Base-by-base conservation (phyloP, 2,797 vertebrate species). In the Euthynnus affinis region DNA sequence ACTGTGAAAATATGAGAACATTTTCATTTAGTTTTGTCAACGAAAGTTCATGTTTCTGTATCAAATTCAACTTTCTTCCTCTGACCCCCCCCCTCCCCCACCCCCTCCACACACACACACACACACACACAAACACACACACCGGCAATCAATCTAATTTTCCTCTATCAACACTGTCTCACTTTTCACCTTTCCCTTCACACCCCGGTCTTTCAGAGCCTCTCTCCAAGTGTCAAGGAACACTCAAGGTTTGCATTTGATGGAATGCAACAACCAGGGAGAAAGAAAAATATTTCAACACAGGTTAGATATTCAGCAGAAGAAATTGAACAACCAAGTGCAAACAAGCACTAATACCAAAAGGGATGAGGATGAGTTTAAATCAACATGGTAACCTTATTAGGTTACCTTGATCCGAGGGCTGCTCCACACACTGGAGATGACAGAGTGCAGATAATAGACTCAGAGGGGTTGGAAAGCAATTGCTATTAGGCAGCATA, bases 151-250 rank as follows among this genome's bases (percentile, higher is more conserved):
- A 66, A 8, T 25, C 48, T 61, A 37, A 60, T 76, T 58, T 71
- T 63, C 62, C 17, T 63, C 78, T 46, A 42, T 84, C 71, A 64
- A 46, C 75, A 32, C 52, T 9, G 29, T 77, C 48, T 81, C 75
- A 44, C 63, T 79, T 83, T 55, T 63, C 74, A 61, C 80, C 61
- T 64, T 72, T 29, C 52, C 51, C 22, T 67, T 72, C 78, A 81
- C 63, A 57, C 71, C 59, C 42, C 3, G 1, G 23, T 52, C 68
- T 73, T 44, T 75, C 58, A 78, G 46, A 66, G 46, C 63, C 27
- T 67, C 61, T 44, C 29, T 70, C 34, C 13, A 14, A 29, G 49
- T 17, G 9, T 74, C 76, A 68, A 51, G 56, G 25, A 61, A 14
- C 15, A 63, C 61, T 71, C n/a, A 1, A 37, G 25, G 60, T 13